Conservation (phyloP, 2,113 vertebrate species). For the Vireo altiloquus region DNA sequence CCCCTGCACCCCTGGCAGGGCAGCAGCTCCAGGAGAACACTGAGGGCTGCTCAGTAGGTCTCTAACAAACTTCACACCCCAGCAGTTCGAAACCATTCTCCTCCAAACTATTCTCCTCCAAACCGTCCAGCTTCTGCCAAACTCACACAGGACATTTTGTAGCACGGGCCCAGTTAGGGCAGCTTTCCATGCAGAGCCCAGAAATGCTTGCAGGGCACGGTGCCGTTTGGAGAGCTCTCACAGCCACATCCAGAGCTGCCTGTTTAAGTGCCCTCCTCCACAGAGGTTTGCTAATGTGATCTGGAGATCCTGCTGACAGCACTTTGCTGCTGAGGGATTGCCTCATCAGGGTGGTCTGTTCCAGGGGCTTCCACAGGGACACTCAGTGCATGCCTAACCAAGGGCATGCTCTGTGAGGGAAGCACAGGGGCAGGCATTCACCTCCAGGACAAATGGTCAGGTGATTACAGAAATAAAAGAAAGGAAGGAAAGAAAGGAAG, state of each 20-base stretch:
- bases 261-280: background rate
- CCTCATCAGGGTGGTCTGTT: background rate
- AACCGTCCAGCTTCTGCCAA: background rate
- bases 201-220: background rate
- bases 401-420: background rate
- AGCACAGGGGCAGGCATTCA: background rate
- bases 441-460: background rate
- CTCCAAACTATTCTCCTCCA: background rate
- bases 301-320: background rate
- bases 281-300: background rate
- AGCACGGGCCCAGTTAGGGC: background rate
- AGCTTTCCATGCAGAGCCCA: background rate
- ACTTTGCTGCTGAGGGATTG: background rate
- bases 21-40: background rate
- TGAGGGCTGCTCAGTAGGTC: rapidly evolving
- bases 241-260: background rate
- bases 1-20: background rate
- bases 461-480: background rate
- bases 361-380: background rate
- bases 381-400: background rate
- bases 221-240: background rate
- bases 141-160: background rate
- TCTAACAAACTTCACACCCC: background rate
- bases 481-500: background rate
- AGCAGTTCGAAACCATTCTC: background rate